These are phyloP conservation scores for Drosophila robusta DNA, from an alignment of 2,888 invertebrate genomes.

Conservation along the genomic window DNA sequence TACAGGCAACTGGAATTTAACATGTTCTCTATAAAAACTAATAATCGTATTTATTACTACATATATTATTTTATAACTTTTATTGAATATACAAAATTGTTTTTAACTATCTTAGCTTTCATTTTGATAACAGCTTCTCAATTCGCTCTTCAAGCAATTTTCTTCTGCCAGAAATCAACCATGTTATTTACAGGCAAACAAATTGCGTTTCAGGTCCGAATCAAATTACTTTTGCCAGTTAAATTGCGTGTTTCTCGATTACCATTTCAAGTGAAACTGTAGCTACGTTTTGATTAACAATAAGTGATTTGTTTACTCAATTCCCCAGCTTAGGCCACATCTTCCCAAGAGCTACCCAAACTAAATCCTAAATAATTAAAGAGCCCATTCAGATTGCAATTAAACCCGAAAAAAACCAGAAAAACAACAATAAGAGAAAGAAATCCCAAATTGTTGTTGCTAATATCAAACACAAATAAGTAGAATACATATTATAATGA, in stretches of 20 bases:
- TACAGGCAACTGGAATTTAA: too few species aligned
- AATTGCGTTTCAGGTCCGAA: slow-evolving; percentile 43
- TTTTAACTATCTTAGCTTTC: background rate
- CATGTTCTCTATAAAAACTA: too few species aligned
- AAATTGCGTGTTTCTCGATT: slow-evolving; percentile 33
- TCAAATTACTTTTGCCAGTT: slow-evolving; percentile 52
- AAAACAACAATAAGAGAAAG: slow-evolving; percentile 13
- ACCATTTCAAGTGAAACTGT: slow-evolving; percentile 22
- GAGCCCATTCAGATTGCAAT: slow-evolving; percentile 51
- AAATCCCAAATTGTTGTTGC: slow-evolving; percentile 35
- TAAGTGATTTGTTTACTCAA: slow-evolving; percentile 58
- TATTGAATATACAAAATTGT: background rate
- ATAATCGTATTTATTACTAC: too few species aligned
- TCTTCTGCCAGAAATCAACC: background rate
- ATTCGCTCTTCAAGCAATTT: background rate
- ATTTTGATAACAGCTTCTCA: background rate
- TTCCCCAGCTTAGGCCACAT: slow-evolving; percentile 15
- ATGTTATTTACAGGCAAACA: slow-evolving; percentile 36
- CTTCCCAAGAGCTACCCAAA: slow-evolving; percentile 12
- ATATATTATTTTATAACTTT: too few species aligned
- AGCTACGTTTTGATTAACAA: slow-evolving; percentile 69
- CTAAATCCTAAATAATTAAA: slow-evolving; percentile 61
- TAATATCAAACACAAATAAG: slow-evolving; percentile 58
- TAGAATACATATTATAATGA: slow-evolving; percentile 67
- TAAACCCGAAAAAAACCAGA: slow-evolving; percentile 29